Percentiles rank a stretch among this genome's conserved stretches.
These are phyloP conservation scores for Pseudonaja textilis DNA, from an alignment of 2,113 vertebrate genomes.

Conservation along the genomic window DNA sequence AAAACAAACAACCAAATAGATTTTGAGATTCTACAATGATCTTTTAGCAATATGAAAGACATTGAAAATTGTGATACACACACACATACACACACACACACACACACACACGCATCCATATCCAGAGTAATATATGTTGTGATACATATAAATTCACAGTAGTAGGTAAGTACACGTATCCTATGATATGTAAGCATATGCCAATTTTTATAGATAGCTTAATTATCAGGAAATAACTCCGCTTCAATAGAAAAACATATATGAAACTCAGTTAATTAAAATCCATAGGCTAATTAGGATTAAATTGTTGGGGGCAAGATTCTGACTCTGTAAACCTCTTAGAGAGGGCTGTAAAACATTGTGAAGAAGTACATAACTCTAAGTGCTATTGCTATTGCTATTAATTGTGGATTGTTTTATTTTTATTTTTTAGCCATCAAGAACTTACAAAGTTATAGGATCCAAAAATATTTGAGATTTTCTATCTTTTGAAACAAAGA, in stretches of 20 bases:
- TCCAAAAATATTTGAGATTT: not conserved
- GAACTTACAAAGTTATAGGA: not conserved
- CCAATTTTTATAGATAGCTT: not conserved
- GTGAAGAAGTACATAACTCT: not conserved
- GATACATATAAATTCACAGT: not conserved
- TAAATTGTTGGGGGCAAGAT: not conserved
- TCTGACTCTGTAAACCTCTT: not conserved
- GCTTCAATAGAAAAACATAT: not conserved
- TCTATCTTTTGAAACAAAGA: not conserved
- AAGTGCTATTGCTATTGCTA: not conserved
- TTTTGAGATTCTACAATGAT: not conserved
- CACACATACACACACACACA: too few species aligned
- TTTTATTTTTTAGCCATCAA: not conserved
- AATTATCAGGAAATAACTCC: not conserved
- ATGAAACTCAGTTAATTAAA: conserved; percentile 6
- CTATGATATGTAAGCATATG: not conserved
- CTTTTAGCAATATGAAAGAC: not conserved
- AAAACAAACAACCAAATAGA: not conserved
- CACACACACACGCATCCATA: not conserved
- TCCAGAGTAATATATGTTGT: not conserved
- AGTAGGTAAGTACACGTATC: not conserved
- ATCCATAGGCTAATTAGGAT: not conserved
- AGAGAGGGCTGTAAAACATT: not conserved
- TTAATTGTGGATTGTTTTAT: not conserved
- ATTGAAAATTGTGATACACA: not conserved